Percentiles rank a stretch among this genome's conserved stretches.
phyloP scores from a whole-genome alignment of 2,797 vertebrate genomes.

The Channallabes apus region DNA sequence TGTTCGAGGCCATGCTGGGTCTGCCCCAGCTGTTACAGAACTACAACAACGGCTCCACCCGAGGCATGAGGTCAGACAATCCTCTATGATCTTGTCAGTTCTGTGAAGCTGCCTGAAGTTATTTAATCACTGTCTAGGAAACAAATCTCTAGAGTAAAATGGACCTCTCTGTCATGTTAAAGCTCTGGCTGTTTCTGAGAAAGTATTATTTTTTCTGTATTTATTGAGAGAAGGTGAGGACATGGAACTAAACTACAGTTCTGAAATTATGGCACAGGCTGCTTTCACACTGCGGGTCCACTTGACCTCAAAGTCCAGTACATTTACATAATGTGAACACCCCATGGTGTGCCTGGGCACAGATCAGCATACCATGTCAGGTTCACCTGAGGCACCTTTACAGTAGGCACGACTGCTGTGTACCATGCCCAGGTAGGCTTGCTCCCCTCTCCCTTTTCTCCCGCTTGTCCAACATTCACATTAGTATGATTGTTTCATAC shows the following conservation, averaged over 20 bases:
- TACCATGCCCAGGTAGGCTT: too few species aligned
- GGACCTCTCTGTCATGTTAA: not conserved
- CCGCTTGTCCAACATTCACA: too few species aligned
- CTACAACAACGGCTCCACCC: constrained; percentile 74
- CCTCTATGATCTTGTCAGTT: not conserved
- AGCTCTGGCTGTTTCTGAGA: not conserved
- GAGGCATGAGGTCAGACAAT: constrained; percentile 77
- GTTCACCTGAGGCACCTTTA: too few species aligned
- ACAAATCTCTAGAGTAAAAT: not conserved
- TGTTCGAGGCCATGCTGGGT: constrained; percentile 80
- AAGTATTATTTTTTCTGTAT: not conserved
- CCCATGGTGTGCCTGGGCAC: too few species aligned
- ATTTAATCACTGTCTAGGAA: not conserved
- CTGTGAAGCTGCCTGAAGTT: not conserved
- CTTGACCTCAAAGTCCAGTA: too few species aligned
- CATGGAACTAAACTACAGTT: not conserved
- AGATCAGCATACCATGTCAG: too few species aligned
- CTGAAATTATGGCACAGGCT: not conserved
- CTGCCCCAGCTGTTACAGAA: constrained; percentile 82
- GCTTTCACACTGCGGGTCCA: too few species aligned
- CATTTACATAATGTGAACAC: too few species aligned
- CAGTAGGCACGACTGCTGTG: too few species aligned
- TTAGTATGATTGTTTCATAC: too few species aligned
- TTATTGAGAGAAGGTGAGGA: not conserved
- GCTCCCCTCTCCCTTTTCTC: too few species aligned